Conservation (phyloP, 64 coral and sea anemone species). For the Montipora cactus region DNA sequence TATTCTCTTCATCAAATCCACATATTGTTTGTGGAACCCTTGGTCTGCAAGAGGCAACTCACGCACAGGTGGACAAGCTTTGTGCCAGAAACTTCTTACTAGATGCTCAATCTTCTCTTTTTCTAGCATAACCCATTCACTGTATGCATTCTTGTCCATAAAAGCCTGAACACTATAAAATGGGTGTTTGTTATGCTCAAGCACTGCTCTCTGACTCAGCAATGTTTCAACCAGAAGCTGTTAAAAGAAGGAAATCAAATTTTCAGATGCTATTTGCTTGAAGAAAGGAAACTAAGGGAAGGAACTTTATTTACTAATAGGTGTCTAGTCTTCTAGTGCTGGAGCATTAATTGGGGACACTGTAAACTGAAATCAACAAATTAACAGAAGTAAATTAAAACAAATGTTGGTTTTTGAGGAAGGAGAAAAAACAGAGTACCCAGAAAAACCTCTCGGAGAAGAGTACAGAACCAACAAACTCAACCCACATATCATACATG, state of each 20-base stretch:
- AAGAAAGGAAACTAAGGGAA: no score
- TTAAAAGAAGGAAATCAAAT: not conserved
- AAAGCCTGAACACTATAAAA: conserved; percentile 89
- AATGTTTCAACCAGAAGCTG: conserved; percentile 83
- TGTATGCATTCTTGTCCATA: conserved; percentile 90
- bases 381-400: no score
- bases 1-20: conserved; percentile 65
- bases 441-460: no score
- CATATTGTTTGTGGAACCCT: conserved; percentile 80
- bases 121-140: conserved; percentile 78
- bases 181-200: conserved; percentile 81
- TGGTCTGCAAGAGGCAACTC: conserved; percentile 54
- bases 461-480: no score
- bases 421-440: no score
- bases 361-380: no score
- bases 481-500: no score
- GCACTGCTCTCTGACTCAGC: conserved; percentile 48
- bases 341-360: no score
- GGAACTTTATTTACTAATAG: no score
- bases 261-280: no score
- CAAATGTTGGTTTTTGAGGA: no score
- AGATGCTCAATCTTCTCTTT: conserved; percentile 69
- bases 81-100: conserved; percentile 85
- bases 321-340: no score
- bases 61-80: conserved; percentile 49